Conservation (phyloP, 2,797 vertebrate species). For the Erpetoichthys calabaricus region DNA sequence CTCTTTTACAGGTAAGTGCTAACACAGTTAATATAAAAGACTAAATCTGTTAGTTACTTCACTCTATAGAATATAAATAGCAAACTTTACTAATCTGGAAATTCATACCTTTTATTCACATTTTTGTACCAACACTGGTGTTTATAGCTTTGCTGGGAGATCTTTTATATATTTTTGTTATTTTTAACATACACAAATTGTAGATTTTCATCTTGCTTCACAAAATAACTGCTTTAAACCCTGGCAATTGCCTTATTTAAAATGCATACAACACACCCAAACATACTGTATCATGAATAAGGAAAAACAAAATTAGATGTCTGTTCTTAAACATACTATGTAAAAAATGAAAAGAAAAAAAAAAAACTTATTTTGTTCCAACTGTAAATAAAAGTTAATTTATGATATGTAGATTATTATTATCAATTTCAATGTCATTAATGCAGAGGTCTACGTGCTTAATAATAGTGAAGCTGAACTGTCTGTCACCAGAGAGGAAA, state of each 20-base stretch:
- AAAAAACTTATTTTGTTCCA: too few species aligned
- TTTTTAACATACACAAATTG: not conserved
- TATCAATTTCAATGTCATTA: too few species aligned
- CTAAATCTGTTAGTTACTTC: conserved; percentile 48
- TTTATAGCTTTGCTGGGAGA: too few species aligned
- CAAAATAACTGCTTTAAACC: not conserved
- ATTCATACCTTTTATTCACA: not conserved
- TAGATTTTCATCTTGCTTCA: not conserved
- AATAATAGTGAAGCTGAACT: conserved; percentile 50
- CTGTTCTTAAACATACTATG: too few species aligned
- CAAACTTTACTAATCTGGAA: conserved; percentile 22
- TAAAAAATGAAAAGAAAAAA: too few species aligned
- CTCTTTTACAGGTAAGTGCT: conserved; percentile 24
- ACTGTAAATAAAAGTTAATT: conserved; percentile 41
- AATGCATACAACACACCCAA: too few species aligned
- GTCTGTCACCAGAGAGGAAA: conserved; percentile 12
- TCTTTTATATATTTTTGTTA: too few species aligned
- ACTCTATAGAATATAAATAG: conserved; percentile 42
- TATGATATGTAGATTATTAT: conserved; percentile 20
- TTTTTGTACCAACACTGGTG: too few species aligned
- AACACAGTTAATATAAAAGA: conserved; percentile 49
- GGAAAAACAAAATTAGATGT: too few species aligned
- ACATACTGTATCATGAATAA: too few species aligned
- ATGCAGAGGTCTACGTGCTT: conserved; percentile 18
- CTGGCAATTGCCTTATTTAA: not conserved